A percentile compares a stretch with the other conserved stretches of the same genome.
These are phyloP conservation scores for Panzeria rudis DNA, from an alignment of 2,888 invertebrate genomes.

Conservation along the genomic window DNA sequence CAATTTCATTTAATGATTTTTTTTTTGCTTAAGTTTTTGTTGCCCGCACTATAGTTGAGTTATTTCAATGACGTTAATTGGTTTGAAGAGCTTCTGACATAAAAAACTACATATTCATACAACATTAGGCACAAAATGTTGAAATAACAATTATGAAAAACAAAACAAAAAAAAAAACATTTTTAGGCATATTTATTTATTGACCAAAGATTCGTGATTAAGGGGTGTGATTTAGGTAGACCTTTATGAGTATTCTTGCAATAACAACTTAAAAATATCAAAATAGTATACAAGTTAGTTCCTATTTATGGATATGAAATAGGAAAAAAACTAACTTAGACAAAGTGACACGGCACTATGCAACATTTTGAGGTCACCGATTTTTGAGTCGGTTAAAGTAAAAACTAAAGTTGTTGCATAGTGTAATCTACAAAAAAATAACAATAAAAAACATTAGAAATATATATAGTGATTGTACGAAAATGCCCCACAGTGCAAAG, in stretches of 20 bases:
- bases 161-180: neutral
- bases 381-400: too few relatives aligned
- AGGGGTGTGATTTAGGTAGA: neutral
- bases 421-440: too few relatives aligned
- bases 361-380: too few relatives aligned
- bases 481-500: too few relatives aligned
- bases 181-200: conserved; percentile 7
- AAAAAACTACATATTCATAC: conserved; percentile 7
- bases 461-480: too few relatives aligned
- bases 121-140: conserved; percentile 18
- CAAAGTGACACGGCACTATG: too few relatives aligned
- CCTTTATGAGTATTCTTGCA: neutral
- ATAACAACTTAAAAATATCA: neutral
- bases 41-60: neutral
- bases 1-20: conserved; percentile 27
- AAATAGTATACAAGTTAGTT: neutral
- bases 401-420: too few relatives aligned
- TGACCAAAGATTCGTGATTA: conserved; percentile 23
- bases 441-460: too few relatives aligned
- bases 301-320: neutral
- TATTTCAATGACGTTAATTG: conserved; percentile 69
- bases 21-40: neutral
- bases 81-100: conserved; percentile 57
- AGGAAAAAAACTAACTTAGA: neutral
- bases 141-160: conserved; percentile 9